phyloP scores from a whole-genome alignment of 2,113 vertebrate genomes.

The Embiotoca jacksoni region DNA sequence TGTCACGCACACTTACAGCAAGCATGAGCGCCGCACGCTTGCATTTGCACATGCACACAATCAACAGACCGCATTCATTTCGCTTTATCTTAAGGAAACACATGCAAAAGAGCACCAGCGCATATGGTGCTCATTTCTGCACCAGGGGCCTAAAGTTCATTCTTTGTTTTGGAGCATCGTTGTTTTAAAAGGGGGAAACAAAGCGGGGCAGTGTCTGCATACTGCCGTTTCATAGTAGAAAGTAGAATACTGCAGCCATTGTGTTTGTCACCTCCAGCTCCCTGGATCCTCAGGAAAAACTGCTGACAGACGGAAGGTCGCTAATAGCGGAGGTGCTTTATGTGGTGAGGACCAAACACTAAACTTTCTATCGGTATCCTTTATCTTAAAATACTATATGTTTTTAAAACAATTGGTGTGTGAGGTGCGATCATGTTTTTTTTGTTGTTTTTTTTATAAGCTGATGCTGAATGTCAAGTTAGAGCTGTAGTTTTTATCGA shows the following conservation, averaged over 20 bases:
- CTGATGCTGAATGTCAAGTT: not conserved
- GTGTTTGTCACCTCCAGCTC: conserved; percentile 62
- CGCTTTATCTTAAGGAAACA: conserved; percentile 61
- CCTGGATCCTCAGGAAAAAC: conserved; percentile 50
- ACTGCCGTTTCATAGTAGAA: conserved; percentile 52
- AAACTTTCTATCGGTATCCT: conserved; percentile 11
- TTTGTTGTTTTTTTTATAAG: no score
- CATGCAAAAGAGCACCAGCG: conserved; percentile 44
- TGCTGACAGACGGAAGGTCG: conserved; percentile 47
- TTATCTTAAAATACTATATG: no score
- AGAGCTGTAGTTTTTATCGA: not conserved
- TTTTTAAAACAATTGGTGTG: not conserved
- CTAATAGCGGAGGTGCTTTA: conserved; percentile 22
- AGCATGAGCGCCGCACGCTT: conserved; percentile 6
- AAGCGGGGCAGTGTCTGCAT: conserved; percentile 58
- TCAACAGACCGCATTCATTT: conserved; percentile 38
- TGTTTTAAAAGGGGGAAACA: conserved; percentile 71
- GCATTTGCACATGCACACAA: conserved; percentile 31
- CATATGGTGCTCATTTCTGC: conserved; percentile 73
- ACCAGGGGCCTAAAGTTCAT: conserved; percentile 66
- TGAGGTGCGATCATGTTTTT: not conserved
- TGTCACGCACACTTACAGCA: not conserved
- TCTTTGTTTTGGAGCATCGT: conserved; percentile 75
- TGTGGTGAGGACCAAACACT: not conserved
- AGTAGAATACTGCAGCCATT: conserved; percentile 73